Percentiles rank a stretch among this genome's conserved stretches.
Conservation (phyloP, 2,888 invertebrate species). For the Blastobasis adustella region DNA sequence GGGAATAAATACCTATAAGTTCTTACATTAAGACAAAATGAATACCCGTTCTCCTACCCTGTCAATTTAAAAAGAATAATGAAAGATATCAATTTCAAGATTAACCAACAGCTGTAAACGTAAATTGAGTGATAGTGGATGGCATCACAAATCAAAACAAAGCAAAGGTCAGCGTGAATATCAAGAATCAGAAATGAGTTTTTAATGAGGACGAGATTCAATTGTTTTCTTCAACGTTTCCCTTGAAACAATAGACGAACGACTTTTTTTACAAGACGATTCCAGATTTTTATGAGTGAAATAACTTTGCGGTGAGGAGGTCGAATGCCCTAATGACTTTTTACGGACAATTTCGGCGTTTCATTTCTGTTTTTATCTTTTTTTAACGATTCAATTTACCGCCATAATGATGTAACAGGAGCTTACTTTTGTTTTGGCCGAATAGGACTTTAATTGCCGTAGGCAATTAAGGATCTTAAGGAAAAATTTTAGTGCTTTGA, state of each 20-base stretch:
- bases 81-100: no score
- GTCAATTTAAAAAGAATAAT: no score
- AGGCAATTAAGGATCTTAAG: no score
- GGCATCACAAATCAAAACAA: no score
- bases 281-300: conserved; percentile 24
- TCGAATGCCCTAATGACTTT: conserved; percentile 22
- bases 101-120: no score
- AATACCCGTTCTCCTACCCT: no score
- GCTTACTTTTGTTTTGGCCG: not conserved
- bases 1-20: no score
- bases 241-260: conserved; percentile 20
- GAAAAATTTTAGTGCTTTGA: no score
- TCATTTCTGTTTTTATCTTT: conserved; percentile 5
- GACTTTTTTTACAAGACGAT: conserved; percentile 18
- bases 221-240: conserved; percentile 13
- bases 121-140: no score
- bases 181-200: no score
- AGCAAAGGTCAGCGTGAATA: not conserved
- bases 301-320: conserved; percentile 22
- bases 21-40: no score
- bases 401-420: not conserved
- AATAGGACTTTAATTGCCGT: no score
- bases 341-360: conserved; percentile 10
- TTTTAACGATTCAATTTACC: conserved; percentile 3
- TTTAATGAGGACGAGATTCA: not conserved